Base-by-base conservation (phyloP, 1,140 invertebrate species). In the Heliothis subflexa region DNA sequence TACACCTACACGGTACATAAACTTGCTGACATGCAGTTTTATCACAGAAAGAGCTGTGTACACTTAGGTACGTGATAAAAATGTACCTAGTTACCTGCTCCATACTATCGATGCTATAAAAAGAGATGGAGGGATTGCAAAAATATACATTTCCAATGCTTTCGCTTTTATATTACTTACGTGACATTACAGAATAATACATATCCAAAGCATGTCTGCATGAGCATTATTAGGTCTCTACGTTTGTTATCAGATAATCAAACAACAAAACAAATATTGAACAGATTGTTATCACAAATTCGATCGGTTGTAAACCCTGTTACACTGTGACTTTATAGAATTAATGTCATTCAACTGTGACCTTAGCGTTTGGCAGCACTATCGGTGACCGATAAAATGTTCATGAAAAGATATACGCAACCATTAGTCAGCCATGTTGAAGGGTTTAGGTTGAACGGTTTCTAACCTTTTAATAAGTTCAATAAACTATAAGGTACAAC, bases 81-180 rank as follows among this genome's bases (percentile, higher is more conserved):
- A 40, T 40, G 7, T 40, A 33, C 0, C 7, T 33, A 9, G 0
- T 40, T 40, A 40, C 33, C 33, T 9, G 5, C 33, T 9, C 33
- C 9, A 9, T 40, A 40, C 33, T 40, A 40, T 0, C 33, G 33
- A 9, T 40, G 33, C 33, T 40, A 40, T 9, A 40, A 40, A 40
- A 5, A 7, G 33, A 5, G 9, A 40, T 40, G 33, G 33, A 40
- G 33, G 33, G 40, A 7, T 3, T 25, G 18, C 50, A 50, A 66
- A 66, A 21, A 49, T 11, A n/a, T 28, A 28, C 47, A 49, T 18
- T 45, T 68, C 16, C 47, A 28, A 28, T 28, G 47, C 64, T 70
- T 70, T 70, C 47, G 47, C 66, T 70, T 70, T 70, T 21, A 70
- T 18, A 49, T 66, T 66, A 66, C 62, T 66, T 66, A 66, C 62